Evolutionary conservation across 2,113 vertebrate genomes (phyloP).

Genomic region (Oreochromis tanganicae): DNA sequence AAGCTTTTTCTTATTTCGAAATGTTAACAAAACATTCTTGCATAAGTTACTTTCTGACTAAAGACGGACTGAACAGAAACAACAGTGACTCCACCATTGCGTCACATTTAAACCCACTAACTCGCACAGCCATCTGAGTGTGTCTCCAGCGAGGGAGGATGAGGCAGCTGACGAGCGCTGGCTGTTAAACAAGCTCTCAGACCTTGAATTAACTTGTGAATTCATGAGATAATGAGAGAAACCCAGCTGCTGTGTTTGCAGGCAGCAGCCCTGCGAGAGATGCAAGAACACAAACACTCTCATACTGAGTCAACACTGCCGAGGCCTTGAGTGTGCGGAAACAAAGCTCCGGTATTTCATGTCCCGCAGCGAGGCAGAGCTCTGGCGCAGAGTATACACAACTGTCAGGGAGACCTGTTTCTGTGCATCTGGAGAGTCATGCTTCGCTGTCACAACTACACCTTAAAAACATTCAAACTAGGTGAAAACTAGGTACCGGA

Average conservation of each 20-base stretch:
- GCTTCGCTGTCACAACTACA: background rate
- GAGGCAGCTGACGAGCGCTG: background rate
- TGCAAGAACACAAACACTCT: background rate
- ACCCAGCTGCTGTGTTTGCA: background rate
- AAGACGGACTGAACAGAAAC: background rate
- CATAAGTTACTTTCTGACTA: background rate
- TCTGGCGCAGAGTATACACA: background rate
- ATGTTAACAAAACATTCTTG: background rate
- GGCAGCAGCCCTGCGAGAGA: background rate
- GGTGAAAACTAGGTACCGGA: background rate
- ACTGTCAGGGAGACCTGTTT: background rate
- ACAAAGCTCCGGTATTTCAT: background rate
- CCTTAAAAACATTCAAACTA: background rate
- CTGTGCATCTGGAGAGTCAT: background rate
- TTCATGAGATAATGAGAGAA: background rate
- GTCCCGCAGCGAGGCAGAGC: background rate
- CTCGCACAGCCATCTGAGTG: background rate
- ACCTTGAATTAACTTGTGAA: background rate
- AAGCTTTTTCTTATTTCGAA: background rate
- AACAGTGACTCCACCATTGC: background rate
- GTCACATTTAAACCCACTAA: background rate
- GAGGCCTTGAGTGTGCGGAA: background rate
- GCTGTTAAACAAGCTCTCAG: background rate
- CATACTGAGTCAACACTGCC: slow-evolving; percentile 6
- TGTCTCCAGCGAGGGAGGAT: background rate